Evolutionary conservation across 2,797 vertebrate species (phyloP).

Genomic region (Mergus octosetaceus): DNA sequence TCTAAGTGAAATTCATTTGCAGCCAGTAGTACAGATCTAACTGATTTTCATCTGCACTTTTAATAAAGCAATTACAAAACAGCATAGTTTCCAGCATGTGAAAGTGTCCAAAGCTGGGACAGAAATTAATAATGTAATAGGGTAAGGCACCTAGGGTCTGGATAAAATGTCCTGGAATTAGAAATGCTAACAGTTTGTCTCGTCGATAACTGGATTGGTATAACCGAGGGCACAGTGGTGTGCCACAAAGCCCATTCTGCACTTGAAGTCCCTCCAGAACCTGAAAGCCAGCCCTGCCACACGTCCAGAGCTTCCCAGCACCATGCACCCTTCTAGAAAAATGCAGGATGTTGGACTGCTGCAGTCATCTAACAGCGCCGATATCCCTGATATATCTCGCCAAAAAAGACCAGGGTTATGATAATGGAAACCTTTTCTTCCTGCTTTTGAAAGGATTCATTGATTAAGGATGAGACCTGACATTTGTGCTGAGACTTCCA

Average conservation of each 20-base stretch:
- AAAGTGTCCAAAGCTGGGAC: not conserved
- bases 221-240: not conserved
- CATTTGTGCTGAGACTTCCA: not conserved
- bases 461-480: not conserved
- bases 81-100: not conserved
- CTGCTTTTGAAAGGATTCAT: not conserved
- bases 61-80: conserved; percentile 38
- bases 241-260: not conserved
- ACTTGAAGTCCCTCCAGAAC: not conserved
- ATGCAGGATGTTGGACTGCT: not conserved
- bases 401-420: not conserved
- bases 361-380: not conserved
- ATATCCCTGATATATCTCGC: not conserved
- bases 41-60: conserved; percentile 39
- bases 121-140: not conserved
- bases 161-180: not conserved
- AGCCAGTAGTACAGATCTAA: conserved; percentile 5
- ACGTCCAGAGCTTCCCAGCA: not conserved
- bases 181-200: not conserved
- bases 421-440: not conserved
- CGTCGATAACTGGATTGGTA: not conserved
- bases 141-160: not conserved
- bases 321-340: not conserved
- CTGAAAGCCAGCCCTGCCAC: not conserved
- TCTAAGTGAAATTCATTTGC: conserved; percentile 44